Conservation (phyloP, 2,797 vertebrate genomes). For the Fringilla coelebs region DNA sequence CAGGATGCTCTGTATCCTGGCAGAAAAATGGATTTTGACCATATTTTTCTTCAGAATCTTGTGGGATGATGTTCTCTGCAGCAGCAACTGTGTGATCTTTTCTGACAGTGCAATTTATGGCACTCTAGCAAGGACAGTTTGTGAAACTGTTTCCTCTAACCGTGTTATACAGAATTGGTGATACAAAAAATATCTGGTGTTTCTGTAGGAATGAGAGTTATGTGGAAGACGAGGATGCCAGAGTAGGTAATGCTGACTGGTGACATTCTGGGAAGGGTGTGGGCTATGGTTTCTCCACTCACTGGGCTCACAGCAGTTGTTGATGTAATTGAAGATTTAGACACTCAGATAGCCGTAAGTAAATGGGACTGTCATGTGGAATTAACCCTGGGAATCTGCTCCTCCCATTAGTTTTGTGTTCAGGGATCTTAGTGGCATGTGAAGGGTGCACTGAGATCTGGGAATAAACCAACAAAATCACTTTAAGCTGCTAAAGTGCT, state of each 20-base stretch:
- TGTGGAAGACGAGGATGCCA: background rate
- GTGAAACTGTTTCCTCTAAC: too few species aligned
- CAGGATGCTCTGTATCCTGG: background rate
- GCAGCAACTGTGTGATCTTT: fast-evolving
- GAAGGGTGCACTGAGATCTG: background rate
- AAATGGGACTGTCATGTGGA: slow-evolving; percentile 31
- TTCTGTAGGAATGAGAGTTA: background rate
- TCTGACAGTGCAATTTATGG: background rate
- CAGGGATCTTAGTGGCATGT: background rate
- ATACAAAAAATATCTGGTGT: background rate
- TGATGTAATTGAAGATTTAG: slow-evolving; percentile 81
- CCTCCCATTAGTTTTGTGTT: background rate
- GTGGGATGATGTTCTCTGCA: background rate
- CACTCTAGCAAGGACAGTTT: fast-evolving
- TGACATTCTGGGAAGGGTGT: slow-evolving; percentile 65
- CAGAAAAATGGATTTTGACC: background rate
- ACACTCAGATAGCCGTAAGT: slow-evolving; percentile 82
- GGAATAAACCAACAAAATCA: fast-evolving
- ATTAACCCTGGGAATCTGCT: background rate
- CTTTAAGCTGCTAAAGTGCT: background rate
- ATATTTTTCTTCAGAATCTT: background rate
- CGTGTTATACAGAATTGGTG: background rate
- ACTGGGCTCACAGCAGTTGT: slow-evolving; percentile 73
- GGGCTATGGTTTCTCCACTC: slow-evolving; percentile 72
- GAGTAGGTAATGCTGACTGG: slow-evolving; percentile 18